A percentile compares a stretch with the other conserved stretches of the same genome.
Evolutionary conservation across 1,140 invertebrate genomes (phyloP).

Genomic region (Bombyx mandarina): DNA sequence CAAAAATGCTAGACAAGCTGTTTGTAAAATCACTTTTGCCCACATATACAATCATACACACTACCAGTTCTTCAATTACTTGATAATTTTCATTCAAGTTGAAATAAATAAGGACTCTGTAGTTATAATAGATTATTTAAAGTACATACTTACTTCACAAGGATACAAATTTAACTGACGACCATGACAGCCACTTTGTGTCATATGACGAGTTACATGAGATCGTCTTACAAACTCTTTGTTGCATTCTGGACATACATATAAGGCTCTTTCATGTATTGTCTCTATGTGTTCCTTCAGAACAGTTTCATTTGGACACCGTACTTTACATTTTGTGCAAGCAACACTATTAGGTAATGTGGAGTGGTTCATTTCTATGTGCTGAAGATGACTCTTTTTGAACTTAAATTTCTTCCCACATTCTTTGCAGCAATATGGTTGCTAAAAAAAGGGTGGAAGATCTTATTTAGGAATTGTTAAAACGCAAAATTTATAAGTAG

Average conservation of each 20-base stretch:
- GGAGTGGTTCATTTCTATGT: slow-evolving; percentile 47
- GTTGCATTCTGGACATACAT: slow-evolving; percentile 38
- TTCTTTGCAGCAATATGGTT: slow-evolving; percentile 30
- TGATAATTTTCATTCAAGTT: no score
- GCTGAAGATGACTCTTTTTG: slow-evolving; percentile 30
- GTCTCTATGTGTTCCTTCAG: slow-evolving; percentile 37
- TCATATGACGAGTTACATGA: slow-evolving; percentile 50
- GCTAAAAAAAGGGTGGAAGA: slow-evolving; percentile 18
- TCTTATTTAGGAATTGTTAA: not conserved
- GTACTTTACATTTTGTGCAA: slow-evolving; percentile 38
- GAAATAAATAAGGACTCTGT: no score
- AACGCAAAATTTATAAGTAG: no score
- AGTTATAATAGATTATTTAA: not conserved
- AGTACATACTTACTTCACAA: slow-evolving; percentile 49
- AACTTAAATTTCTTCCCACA: slow-evolving; percentile 54
- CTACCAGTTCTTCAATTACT: no score
- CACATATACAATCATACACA: no score
- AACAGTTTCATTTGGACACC: slow-evolving; percentile 32
- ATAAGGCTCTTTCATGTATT: slow-evolving; percentile 38
- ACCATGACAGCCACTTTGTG: slow-evolving; percentile 53
- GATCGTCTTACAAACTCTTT: slow-evolving; percentile 44
- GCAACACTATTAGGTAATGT: slow-evolving; percentile 32
- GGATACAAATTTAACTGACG: slow-evolving; percentile 21
- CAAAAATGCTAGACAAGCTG: no score
- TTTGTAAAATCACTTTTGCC: no score